Percentiles rank a stretch among this genome's conserved stretches.
Conservation (phyloP, 2,888 invertebrate species). For the Leuctra nigra region DNA sequence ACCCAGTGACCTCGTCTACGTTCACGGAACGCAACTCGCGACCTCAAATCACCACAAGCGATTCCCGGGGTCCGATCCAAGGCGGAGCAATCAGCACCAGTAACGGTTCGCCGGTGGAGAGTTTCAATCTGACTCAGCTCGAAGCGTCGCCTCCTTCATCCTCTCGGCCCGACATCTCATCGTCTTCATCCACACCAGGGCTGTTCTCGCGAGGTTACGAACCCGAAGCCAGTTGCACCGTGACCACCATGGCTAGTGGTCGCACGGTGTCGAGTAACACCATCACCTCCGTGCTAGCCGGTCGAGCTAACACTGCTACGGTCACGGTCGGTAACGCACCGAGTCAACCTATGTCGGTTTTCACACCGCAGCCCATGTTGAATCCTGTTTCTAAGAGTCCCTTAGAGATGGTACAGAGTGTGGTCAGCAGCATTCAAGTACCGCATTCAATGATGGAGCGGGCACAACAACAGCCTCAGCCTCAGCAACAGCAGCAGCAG, state of each 20-base stretch:
- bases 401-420: constrained; percentile 70
- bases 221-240: constrained; percentile 35
- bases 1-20: constrained; percentile 63
- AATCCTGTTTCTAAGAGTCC: constrained; percentile 50
- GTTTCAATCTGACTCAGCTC: constrained; percentile 18
- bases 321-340: constrained; percentile 62
- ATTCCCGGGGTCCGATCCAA: constrained; percentile 67
- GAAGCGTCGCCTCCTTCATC: constrained; percentile 22
- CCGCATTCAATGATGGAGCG: constrained; percentile 37
- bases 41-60: constrained; percentile 33
- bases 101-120: constrained; percentile 45
- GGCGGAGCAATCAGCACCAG: constrained; percentile 81
- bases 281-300: constrained; percentile 71
- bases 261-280: constrained; percentile 74
- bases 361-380: constrained; percentile 17
- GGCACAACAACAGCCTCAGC: constrained; percentile 18
- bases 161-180: constrained; percentile 19
- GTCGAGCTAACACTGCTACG: constrained; percentile 67
- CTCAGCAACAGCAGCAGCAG: constrained; percentile 34
- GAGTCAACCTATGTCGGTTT: constrained; percentile 12
- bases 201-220: constrained; percentile 18
- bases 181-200: constrained; percentile 25
- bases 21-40: constrained; percentile 37
- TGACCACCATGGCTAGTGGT: constrained; percentile 62
- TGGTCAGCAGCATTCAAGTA: constrained; percentile 61